A percentile compares a stretch with the other conserved stretches of the same genome.
Conservation (phyloP, 2,113 vertebrate species). For the Lethenteron reissneri region DNA sequence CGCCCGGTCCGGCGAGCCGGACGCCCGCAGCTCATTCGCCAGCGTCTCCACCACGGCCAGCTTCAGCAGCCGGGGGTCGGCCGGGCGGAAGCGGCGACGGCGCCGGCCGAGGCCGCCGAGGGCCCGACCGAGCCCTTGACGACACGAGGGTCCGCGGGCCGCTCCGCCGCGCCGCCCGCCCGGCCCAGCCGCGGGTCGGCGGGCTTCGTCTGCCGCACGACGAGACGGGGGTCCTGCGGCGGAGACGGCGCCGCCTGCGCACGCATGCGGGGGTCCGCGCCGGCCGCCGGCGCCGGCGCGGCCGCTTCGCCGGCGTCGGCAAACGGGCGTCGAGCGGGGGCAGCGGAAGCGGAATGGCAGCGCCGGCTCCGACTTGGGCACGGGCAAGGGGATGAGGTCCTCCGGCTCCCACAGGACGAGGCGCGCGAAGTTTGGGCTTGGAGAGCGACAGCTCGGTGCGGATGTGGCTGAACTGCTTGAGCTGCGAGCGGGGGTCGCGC, state of each 20-base stretch:
- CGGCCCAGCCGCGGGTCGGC: conserved; percentile 49
- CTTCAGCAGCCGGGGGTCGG: not conserved
- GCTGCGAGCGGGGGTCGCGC: conserved; percentile 47
- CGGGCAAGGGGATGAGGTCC: conserved; percentile 56
- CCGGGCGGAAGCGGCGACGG: conserved; percentile 14
- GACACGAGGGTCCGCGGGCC: conserved; percentile 8
- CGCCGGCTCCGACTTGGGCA: conserved; percentile 52
- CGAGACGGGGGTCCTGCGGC: conserved; percentile 37
- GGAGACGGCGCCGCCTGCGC: conserved; percentile 16
- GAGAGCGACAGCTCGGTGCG: conserved; percentile 53
- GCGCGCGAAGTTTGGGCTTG: conserved; percentile 43
- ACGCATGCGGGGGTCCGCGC: not conserved
- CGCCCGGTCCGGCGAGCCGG: conserved; percentile 8
- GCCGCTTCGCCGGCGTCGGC: not conserved
- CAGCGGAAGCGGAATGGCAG: conserved; percentile 44
- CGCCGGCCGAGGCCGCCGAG: conserved; percentile 13
- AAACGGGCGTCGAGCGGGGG: conserved; percentile 25
- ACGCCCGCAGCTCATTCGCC: not conserved
- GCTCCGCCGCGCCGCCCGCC: accelerated
- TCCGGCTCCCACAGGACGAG: conserved; percentile 63
- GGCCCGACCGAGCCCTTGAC: conserved; percentile 26
- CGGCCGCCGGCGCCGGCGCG: not conserved
- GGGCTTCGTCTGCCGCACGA: conserved; percentile 31
- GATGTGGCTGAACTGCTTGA: conserved; percentile 83
- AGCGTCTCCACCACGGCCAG: not conserved